These are phyloP conservation scores for Sporophila hypoxantha DNA, from an alignment of 2,113 vertebrate species.

Conservation along the genomic window DNA sequence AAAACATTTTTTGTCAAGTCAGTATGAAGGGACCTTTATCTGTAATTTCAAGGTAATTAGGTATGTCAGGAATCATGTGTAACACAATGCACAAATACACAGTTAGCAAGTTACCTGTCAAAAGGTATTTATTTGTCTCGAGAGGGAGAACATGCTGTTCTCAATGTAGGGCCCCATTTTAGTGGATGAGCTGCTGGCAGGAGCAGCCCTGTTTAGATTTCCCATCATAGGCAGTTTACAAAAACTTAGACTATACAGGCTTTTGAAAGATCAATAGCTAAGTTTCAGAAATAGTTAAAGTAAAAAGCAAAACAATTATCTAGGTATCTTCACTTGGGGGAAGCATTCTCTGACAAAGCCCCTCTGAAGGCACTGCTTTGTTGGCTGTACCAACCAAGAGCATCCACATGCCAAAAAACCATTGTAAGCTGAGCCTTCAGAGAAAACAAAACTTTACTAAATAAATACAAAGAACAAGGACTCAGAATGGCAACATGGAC, in stretches of 20 bases:
- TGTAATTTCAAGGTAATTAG: not conserved
- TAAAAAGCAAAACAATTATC: not conserved
- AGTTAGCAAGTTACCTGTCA: not conserved
- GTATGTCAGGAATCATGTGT: not conserved
- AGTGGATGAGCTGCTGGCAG: not conserved
- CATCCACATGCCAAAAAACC: not conserved
- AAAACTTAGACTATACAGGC: not conserved
- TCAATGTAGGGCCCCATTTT: not conserved
- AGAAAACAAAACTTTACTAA: not conserved
- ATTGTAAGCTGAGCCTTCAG: not conserved
- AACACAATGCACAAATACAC: not conserved
- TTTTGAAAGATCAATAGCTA: not conserved
- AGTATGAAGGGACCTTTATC: not conserved
- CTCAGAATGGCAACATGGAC: not conserved
- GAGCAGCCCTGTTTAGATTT: not conserved
- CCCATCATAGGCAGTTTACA: not conserved
- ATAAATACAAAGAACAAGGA: not conserved
- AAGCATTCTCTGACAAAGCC: not conserved
- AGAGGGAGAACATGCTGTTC: not conserved
- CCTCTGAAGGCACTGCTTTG: not conserved
- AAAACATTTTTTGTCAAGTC: not conserved
- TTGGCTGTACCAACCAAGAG: not conserved
- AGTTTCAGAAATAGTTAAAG: not conserved
- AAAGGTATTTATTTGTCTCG: not conserved
- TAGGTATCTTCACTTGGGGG: not conserved